Base-by-base conservation (phyloP, 1,140 invertebrate species). In the Penaeus indicus region DNA sequence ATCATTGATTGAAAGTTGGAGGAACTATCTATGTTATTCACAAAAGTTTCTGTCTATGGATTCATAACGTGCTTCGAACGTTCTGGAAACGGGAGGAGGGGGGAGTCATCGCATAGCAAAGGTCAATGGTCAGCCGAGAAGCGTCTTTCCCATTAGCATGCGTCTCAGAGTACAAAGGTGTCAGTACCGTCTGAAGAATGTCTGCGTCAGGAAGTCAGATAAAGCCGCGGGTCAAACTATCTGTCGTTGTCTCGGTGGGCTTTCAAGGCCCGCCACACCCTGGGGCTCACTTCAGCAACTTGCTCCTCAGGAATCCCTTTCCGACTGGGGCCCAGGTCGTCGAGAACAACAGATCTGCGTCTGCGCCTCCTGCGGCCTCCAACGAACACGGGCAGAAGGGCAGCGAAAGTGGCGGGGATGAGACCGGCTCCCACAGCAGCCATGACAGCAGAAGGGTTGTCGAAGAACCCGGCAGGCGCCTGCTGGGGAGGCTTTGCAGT, bases 381-480 rank as follows among this genome's bases (percentile, higher is more conserved):
- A 25, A 84, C 82, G 25, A 88, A 75, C 54, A 78, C 81, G 27
- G 86, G 87, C 81, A 88, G 25, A 54, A 88, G 87, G 11, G 84
- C 84, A 18, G 81, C 81, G 25, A 88, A 82, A 18, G 87, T 88
- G 61, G 82, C 72, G 8, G 86, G 86, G 47, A 88, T 47, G 8
- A 88, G 27, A 10, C 87, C 87, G 47, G 87, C 87, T 27, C 87
- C 82, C 54, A 88, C 86, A 11, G 81, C 81, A 13, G 87, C 87
- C 87, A 88, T 88, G n/a, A 88, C 87, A n/a, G 82, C 75, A 42
- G 38, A 84, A 42, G 87, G 87, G 64, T 84, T 88, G 69, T 82
- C 79, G 8, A 88, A 27, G 13, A 88, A 47, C 32, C 27, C 47
- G 21, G 25, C 25, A 21, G 75, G 27, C 19, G 75, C 21, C 32